Evolutionary conservation across 2,888 invertebrate species (phyloP), one percentile per base, ranked within the genome.

Genomic region (Leptarthrus brevirostris): DNA sequence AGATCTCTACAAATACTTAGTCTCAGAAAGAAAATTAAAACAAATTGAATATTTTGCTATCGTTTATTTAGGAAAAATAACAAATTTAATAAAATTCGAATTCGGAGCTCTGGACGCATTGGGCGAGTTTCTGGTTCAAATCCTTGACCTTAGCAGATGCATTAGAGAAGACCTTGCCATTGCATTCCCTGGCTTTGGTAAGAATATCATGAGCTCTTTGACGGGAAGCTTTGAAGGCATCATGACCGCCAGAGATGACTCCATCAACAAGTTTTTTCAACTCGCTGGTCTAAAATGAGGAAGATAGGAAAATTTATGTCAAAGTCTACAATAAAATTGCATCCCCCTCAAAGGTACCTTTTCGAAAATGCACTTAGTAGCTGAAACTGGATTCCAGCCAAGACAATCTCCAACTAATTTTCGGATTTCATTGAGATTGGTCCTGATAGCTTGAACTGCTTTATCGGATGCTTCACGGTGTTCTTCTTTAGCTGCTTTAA

Each of bases 361-460:
- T n/a, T 56, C 56, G 16, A 44, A 54, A n/a, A 72, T 44, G 44
- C 72, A 72, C 44, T 72, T 72, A 12, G 24, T 44, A 12, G 72
- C 30, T 26, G 22, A 24, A 14, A 72, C 26, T 72, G 72, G 72
- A 36, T 72, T 72, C 36, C 44, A 16, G 56, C 56, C 40, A 20
- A 72, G 18, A 40, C 72, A 72, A n/a, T 56, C 53, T 2, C 16
- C 30, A 30, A 72, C 56, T 16, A 36, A 18, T 1, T 54, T 36
- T 14, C 56, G 54, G 26, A 72, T 44, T 24, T 56, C 26, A 3
- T 12, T 22, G 12, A 72, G 26, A 8, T 56, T 36, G 10, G 54
- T 30, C 26, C 44, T 44, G 44, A 72, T 72, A 24, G n/a, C 40
- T n/a, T n/a, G 36, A 12, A 34, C 20, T 26, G 22, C 24, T 47